A percentile compares a stretch with the other conserved stretches of the same genome.
Evolutionary conservation across 2,888 invertebrate genomes (phyloP).

Genomic region (Orthosia cruda): DNA sequence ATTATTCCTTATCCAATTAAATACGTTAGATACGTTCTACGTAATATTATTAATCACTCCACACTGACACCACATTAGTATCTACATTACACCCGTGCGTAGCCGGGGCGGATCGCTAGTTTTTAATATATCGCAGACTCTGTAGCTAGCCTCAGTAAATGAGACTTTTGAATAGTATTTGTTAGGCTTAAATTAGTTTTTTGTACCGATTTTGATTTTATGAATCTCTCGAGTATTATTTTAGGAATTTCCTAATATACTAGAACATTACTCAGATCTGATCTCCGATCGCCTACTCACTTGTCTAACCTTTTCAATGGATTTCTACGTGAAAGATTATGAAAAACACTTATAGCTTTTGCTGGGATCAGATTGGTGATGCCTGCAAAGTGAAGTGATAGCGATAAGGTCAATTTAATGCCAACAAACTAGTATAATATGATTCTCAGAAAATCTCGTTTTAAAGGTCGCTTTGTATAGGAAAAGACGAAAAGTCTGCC

Average conservation of each 20-base stretch:
- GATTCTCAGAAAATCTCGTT: neutral
- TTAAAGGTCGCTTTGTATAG: neutral
- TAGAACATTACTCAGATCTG: neutral
- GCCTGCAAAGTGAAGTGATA: neutral
- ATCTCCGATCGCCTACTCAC: neutral
- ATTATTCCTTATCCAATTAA: no score
- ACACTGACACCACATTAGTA: no score
- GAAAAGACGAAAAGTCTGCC: conserved; percentile 1
- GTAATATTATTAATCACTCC: no score
- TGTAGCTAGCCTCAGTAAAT: no score
- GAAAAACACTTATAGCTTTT: neutral
- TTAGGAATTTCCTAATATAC: neutral
- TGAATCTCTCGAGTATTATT: no score
- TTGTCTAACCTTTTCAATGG: neutral
- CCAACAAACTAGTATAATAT: no score
- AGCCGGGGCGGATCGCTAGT: no score
- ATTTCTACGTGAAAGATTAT: neutral
- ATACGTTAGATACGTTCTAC: no score
- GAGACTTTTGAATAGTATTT: neutral
- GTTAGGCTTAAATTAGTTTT: neutral
- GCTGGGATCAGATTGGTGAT: neutral
- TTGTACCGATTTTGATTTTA: neutral
- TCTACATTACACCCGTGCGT: no score
- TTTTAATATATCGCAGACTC: no score
- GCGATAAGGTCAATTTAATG: neutral